Conservation (phyloP, 1,140 invertebrate species). For the Drosophila sp. region DNA sequence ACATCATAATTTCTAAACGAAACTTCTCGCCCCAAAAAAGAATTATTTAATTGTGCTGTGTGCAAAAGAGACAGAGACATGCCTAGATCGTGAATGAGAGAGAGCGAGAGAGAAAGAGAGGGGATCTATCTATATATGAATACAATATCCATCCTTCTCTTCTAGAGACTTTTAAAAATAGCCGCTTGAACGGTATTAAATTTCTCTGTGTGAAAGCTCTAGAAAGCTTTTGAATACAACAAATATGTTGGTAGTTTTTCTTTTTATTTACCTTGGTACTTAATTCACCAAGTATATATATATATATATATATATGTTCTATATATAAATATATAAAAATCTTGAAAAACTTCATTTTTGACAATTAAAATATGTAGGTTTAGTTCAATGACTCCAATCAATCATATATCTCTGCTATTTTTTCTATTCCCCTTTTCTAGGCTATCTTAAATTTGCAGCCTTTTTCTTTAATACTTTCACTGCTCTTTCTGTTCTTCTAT, state of each 20-base stretch:
- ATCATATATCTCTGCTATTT: neutral
- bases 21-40: conserved; percentile 7
- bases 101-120: neutral
- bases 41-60: neutral
- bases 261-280: conserved; percentile 7
- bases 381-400: neutral
- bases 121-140: neutral
- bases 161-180: conserved; percentile 11
- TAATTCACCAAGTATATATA: neutral
- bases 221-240: neutral
- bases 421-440: neutral
- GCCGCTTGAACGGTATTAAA: conserved; percentile 10
- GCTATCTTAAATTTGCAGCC: no score
- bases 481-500: no score
- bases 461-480: no score
- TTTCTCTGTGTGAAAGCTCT: conserved; percentile 5
- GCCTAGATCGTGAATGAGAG: neutral
- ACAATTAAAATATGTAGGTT: neutral
- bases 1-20: conserved; percentile 4
- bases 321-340: neutral
- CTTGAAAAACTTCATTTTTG: neutral
- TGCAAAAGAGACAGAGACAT: neutral
- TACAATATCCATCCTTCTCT: conserved; percentile 8
- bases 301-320: neutral
- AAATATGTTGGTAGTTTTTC: neutral